Evolutionary conservation across 2,113 vertebrate species (phyloP).

Genomic region (Pogonocichla stellata): DNA sequence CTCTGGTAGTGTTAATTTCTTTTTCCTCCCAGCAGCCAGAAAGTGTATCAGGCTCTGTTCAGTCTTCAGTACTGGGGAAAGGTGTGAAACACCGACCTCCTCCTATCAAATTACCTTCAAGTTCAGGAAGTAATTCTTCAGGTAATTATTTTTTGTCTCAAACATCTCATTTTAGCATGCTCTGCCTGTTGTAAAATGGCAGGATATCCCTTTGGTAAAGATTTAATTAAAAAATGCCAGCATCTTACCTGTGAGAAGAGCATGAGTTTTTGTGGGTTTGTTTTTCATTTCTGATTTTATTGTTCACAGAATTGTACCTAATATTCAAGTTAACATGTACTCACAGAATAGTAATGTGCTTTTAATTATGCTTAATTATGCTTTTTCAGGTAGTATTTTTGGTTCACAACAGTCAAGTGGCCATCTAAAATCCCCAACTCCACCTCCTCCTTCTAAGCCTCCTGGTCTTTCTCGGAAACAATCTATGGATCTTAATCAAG

Average conservation of each 20-base stretch:
- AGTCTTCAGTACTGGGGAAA: conserved; percentile 92
- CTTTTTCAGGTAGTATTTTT: conserved; percentile 77
- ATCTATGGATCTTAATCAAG: conserved; percentile 89
- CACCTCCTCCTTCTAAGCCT: conserved; percentile 85
- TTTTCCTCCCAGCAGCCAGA: conserved; percentile 80
- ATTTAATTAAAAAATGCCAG: background rate
- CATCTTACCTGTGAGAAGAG: background rate
- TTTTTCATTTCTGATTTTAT: background rate
- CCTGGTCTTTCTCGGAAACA: conserved; percentile 92
- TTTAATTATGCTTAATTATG: background rate
- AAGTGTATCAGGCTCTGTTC: conserved; percentile 84
- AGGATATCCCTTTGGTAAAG: background rate
- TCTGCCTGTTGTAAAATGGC: background rate
- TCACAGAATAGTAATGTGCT: background rate
- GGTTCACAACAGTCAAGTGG: conserved; percentile 87
- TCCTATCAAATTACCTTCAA: conserved; percentile 93
- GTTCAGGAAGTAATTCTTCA: conserved; percentile 89
- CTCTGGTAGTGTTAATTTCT: conserved; percentile 43
- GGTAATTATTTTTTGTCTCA: conserved; percentile 75
- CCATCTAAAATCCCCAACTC: conserved; percentile 95
- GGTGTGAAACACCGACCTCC: conserved; percentile 93
- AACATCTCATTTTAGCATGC: background rate
- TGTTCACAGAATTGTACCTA: background rate
- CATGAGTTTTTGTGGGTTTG: background rate
- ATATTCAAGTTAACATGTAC: background rate